Base-by-base conservation (phyloP, 2,113 vertebrate genomes). In the Acrocephalus kingi region DNA sequence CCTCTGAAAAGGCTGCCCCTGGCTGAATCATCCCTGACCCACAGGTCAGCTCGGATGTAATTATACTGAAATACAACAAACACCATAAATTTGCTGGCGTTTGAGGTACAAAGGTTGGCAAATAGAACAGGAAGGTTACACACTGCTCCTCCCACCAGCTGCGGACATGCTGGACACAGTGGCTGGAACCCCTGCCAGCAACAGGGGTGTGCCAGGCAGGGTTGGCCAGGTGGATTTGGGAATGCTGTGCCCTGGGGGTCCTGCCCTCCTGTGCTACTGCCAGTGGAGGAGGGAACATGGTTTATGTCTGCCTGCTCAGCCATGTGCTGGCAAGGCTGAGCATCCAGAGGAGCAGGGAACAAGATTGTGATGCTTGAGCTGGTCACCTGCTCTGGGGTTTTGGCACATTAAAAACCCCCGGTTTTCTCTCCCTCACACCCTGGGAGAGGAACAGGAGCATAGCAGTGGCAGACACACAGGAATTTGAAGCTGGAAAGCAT, bases 171-270 rank as follows among this genome's bases (percentile, higher is more conserved):
- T 1, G 2, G 84, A 35, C 15, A 28, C 5, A 2, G 21, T 0
- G 2, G n/a, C 46, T 58, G 35, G 61, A 49, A 87, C 25, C 43
- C n/a, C n/a, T 0, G 1, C 16, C 0, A 3, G 54, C 2, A 4
- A 28, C 2, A 8, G 35, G 43, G n/a, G 18, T 10, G 19, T 61
- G 68, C 64, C 2, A 1, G 69, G 28, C 37, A 75, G 30, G 58
- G 19, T 7, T 48, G 58, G 49, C 33, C 1, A 3, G 51, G 31
- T 2, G 14, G 61, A 45, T 89, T 54, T 85, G 85, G 78, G 74
- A 71, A 49, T 8, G 3, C 48, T 2, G 1, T 37, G 45, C 7
- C 63, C 39, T 0, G 0, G 16, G 25, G 19, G 1, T 72, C 43
- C 66, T 82, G n/a, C 21, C 16, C 12, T 61, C 28, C 45, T 0